These are phyloP conservation scores for Philereme transversata DNA, from an alignment of 2,888 invertebrate genomes.

Conservation along the genomic window DNA sequence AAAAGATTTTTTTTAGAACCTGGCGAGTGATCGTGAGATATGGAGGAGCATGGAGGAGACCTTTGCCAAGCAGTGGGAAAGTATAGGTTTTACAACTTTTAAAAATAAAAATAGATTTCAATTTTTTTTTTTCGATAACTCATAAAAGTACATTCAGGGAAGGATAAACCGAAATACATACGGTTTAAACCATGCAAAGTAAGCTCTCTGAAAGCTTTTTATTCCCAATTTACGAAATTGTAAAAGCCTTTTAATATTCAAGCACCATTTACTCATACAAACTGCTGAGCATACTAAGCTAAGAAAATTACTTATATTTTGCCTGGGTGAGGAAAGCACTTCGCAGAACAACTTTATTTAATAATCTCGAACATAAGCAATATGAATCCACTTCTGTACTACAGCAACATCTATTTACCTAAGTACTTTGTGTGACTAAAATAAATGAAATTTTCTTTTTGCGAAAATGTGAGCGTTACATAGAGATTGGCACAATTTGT, in stretches of 20 bases:
- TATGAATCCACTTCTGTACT: neutral
- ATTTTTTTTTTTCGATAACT: too few relatives aligned
- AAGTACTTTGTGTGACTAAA: neutral
- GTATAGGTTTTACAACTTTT: too few relatives aligned
- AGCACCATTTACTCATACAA: neutral
- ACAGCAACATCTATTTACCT: neutral
- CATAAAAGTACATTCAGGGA: too few relatives aligned
- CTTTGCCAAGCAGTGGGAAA: too few relatives aligned
- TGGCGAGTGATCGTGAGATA: too few relatives aligned
- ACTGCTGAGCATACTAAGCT: neutral
- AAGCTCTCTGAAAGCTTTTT: too few relatives aligned
- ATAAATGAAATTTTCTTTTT: neutral
- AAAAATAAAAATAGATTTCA: too few relatives aligned
- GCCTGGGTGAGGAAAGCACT: neutral
- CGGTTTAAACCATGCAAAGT: too few relatives aligned
- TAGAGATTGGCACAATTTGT: constrained; percentile 8
- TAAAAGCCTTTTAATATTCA: neutral
- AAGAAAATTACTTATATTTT: neutral
- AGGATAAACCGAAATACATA: too few relatives aligned
- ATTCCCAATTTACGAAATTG: too few relatives aligned
- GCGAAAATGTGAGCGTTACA: neutral
- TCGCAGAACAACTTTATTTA: neutral
- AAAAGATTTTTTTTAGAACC: too few relatives aligned
- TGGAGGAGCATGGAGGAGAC: too few relatives aligned
- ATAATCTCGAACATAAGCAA: neutral